A percentile compares a stretch with the other conserved stretches of the same genome.
Conservation (phyloP, 1,140 invertebrate genomes). For the Alviniconcha marisindica region DNA sequence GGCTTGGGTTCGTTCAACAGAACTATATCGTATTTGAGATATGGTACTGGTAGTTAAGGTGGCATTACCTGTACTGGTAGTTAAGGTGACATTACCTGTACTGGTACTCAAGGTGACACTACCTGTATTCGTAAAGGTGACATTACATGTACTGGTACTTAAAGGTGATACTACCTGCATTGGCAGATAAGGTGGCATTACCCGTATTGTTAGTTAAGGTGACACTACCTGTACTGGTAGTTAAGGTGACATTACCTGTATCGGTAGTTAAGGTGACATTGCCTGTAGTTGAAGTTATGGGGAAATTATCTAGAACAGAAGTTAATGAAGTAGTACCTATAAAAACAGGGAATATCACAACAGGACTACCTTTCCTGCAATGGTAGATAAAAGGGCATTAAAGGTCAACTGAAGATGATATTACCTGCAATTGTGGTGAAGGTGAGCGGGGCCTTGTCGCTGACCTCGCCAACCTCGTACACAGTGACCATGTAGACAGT, state of each 20-base stretch:
- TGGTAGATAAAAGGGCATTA: background rate
- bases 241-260: background rate
- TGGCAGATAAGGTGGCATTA: background rate
- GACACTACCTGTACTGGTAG: background rate
- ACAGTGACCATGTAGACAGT: constrained; percentile 27
- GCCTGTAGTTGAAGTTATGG: background rate
- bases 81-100: background rate
- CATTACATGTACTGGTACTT: background rate
- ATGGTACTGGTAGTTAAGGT: background rate
- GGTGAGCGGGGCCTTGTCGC: background rate
- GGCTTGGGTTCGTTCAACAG: background rate
- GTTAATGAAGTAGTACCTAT: background rate
- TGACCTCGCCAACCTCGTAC: background rate
- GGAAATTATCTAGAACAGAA: background rate
- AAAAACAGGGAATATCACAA: background rate
- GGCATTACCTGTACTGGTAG: background rate
- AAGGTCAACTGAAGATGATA: background rate
- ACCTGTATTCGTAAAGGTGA: background rate
- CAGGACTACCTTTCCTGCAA: background rate
- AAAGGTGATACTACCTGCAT: background rate
- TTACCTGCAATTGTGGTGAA: constrained; percentile 10
- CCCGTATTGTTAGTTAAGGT: background rate
- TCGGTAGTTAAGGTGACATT: background rate
- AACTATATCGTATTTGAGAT: background rate
- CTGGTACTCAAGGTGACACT: background rate